A percentile compares a stretch with the other conserved stretches of the same genome.
Evolutionary conservation across 2,888 invertebrate genomes (phyloP).

Genomic region (Stenoptilia bipunctidactyla): DNA sequence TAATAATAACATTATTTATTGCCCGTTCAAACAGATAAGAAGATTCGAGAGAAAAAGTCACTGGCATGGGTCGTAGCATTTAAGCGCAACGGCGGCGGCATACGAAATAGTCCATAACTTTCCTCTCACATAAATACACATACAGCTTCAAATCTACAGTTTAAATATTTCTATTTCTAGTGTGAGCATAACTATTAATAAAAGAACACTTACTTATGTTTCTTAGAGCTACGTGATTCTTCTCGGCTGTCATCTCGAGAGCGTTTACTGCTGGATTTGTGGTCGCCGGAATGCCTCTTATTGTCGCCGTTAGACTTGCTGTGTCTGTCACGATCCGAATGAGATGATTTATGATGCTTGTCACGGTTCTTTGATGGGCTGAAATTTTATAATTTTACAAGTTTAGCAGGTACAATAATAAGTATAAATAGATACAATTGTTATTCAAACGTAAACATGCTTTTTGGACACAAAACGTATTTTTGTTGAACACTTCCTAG

Average conservation of each 20-base stretch:
- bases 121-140: no score
- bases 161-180: conserved; percentile 14
- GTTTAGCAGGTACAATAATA: no score
- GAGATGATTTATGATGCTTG: conserved; percentile 55
- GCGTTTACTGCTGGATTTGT: conserved; percentile 75
- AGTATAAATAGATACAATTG: no score
- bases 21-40: no score
- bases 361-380: conserved; percentile 64
- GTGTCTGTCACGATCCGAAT: conserved; percentile 33
- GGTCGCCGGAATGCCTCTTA: conserved; percentile 28
- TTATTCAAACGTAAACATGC: no score
- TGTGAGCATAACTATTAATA: conserved; percentile 50
- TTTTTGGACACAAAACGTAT: no score
- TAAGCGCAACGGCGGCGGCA: no score
- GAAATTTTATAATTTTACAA: conserved; percentile 13
- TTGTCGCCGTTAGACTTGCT: conserved; percentile 45
- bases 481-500: no score
- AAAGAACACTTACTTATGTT: conserved; percentile 70
- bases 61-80: no score
- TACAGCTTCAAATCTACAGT: conserved; percentile 33
- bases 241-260: conserved; percentile 83
- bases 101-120: no score
- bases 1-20: no score
- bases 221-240: conserved; percentile 76
- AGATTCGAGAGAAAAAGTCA: no score